Conservation (phyloP, 2,888 invertebrate species). For the Lordiphosa andalusiaca region DNA sequence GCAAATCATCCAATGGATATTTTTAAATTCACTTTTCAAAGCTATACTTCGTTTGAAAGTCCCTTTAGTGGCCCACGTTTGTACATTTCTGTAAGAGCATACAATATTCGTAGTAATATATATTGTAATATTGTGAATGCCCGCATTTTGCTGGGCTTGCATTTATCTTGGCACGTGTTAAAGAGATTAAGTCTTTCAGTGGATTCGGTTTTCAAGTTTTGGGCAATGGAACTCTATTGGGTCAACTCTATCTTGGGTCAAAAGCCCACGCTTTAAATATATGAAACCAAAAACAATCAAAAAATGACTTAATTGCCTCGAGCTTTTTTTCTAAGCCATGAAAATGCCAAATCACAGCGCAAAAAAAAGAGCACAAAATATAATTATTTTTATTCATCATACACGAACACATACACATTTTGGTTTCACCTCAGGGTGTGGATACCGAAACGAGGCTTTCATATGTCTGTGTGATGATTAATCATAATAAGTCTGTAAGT, state of each 20-base stretch:
- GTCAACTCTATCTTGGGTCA: conserved; percentile 19
- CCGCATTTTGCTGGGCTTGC: conserved; percentile 26
- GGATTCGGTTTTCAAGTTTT: background rate
- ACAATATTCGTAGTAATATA: background rate
- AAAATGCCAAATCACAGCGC: conserved; percentile 12
- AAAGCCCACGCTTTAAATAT: conserved; percentile 24
- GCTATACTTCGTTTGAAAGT: too few species aligned
- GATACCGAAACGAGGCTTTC: conserved; percentile 29
- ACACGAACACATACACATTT: conserved; percentile 3
- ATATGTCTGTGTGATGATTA: conserved; percentile 29
- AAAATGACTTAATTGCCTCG: conserved; percentile 15
- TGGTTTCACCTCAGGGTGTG: conserved; percentile 29
- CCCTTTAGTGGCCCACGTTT: too few species aligned
- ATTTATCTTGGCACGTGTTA: conserved; percentile 10
- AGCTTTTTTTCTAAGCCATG: conserved; percentile 16
- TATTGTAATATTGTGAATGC: conserved; percentile 4
- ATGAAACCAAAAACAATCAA: conserved; percentile 5
- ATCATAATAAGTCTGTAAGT: conserved; percentile 33
- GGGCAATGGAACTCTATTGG: background rate
- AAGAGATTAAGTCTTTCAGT: background rate
- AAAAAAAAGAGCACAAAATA: conserved; percentile 16
- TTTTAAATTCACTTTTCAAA: too few species aligned
- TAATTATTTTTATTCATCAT: conserved; percentile 10
- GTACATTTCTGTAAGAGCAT: background rate
- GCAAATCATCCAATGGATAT: too few species aligned